Evolutionary conservation across 2,888 invertebrate genomes (phyloP).

Genomic region (Syritta pipiens): DNA sequence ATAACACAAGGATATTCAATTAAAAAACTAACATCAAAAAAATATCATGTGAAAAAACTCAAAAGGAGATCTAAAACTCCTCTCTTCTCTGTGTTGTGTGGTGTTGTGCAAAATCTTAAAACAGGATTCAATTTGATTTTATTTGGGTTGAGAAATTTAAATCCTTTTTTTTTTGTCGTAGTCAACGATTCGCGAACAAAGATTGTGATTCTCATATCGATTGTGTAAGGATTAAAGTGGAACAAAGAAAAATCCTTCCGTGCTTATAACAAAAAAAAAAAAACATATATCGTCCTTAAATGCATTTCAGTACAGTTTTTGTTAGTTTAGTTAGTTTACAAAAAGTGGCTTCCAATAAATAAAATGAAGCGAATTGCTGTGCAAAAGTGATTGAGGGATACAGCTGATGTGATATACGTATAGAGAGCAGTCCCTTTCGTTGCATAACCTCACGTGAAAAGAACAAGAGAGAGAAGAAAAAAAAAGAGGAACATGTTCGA

Average conservation of each 20-base stretch:
- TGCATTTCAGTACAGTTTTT: not conserved
- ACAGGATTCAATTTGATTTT: not conserved
- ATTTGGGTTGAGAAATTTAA: not conserved
- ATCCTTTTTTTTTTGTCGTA: no score
- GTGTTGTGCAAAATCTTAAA: constrained; percentile 28
- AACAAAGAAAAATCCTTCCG: constrained; percentile 8
- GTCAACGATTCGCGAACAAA: constrained; percentile 36
- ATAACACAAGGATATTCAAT: constrained; percentile 33
- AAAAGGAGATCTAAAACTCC: not conserved
- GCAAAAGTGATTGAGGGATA: constrained; percentile 43
- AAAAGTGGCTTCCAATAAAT: constrained; percentile 37
- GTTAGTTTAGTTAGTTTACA: not conserved
- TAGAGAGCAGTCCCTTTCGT: constrained; percentile 13
- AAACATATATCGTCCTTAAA: not conserved
- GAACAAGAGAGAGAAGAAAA: not conserved
- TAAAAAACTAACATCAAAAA: not conserved
- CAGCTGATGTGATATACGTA: constrained; percentile 35
- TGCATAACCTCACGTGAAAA: constrained; percentile 48
- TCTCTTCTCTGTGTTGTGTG: constrained; percentile 17
- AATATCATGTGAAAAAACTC: constrained; percentile 28
- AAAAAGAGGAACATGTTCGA: constrained; percentile 7
- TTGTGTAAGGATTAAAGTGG: constrained; percentile 12
- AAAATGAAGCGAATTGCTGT: constrained; percentile 15
- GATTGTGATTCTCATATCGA: constrained; percentile 56
- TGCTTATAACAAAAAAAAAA: no score